phyloP scores from a whole-genome alignment of 37 sponge, comb jelly and placozoan genomes.

The Halisarca cf. caerulea region DNA sequence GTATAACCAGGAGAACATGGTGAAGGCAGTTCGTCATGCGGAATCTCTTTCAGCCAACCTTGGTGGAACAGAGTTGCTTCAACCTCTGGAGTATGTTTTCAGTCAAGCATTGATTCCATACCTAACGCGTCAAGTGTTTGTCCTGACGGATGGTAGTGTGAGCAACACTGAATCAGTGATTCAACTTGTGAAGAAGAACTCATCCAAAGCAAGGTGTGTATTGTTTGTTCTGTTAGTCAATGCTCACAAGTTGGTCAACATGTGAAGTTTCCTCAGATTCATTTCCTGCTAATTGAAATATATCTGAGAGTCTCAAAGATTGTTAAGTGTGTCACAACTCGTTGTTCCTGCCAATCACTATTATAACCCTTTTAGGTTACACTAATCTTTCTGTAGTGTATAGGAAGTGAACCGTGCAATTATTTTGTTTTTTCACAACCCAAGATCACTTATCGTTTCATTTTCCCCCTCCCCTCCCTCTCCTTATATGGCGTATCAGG shows the following conservation, averaged over 20 bases:
- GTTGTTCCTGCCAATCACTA: not conserved
- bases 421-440: too few relatives aligned
- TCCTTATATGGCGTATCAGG: too few relatives aligned
- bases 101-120: constrained; percentile 18
- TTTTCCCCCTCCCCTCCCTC: too few relatives aligned
- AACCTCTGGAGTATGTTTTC: constrained; percentile 68
- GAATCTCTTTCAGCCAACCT: constrained; percentile 52
- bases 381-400: too few relatives aligned
- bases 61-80: constrained; percentile 71
- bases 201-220: constrained; percentile 37
- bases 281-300: too few relatives aligned
- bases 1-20: constrained; percentile 59
- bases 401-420: too few relatives aligned
- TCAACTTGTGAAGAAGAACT: constrained; percentile 42
- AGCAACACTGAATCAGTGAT: constrained; percentile 61
- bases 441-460: too few relatives aligned
- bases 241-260: too few relatives aligned
- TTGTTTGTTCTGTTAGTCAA: not conserved
- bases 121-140: constrained; percentile 56
- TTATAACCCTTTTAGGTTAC: not conserved
- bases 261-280: too few relatives aligned
- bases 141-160: constrained; percentile 72
- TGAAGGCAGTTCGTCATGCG: constrained; percentile 47
- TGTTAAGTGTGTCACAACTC: too few relatives aligned
- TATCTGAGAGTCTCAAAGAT: too few relatives aligned